Conservation (phyloP, 2,888 invertebrate genomes). For the Trachelus iudaicus region DNA sequence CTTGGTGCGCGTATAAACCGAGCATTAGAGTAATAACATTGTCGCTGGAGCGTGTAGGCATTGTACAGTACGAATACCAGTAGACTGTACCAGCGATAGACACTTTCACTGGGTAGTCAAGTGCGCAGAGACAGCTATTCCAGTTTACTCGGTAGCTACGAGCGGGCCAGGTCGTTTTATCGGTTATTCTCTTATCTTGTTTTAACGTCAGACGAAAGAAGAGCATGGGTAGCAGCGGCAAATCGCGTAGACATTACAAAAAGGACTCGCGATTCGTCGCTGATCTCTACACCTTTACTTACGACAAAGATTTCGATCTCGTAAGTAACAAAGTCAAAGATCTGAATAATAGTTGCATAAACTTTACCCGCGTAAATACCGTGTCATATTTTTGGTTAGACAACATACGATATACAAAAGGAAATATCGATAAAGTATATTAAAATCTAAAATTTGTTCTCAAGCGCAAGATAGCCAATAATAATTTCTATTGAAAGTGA, state of each 20-base stretch:
- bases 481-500: not conserved
- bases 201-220: not conserved
- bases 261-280: constrained; percentile 86
- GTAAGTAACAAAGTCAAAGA: constrained; percentile 41
- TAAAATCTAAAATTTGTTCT: not conserved
- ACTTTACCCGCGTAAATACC: not conserved
- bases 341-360: not conserved
- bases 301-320: constrained; percentile 75
- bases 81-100: not conserved
- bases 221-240: constrained; percentile 51
- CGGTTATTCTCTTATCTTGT: not conserved
- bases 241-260: constrained; percentile 82
- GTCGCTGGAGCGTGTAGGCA: constrained; percentile 16
- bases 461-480: not conserved
- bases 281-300: constrained; percentile 87
- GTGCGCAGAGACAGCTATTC: not conserved
- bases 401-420: not conserved
- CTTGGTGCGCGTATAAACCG: not conserved
- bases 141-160: not conserved
- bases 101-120: constrained; percentile 22
- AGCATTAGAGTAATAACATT: not conserved
- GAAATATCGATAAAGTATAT: not conserved
- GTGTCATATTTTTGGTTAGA: not conserved
- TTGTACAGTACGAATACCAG: not conserved
- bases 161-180: not conserved